Evolutionary conservation across 2,797 vertebrate species (phyloP), one percentile per base, ranked within the genome.

Genomic region (Esox lucius): DNA sequence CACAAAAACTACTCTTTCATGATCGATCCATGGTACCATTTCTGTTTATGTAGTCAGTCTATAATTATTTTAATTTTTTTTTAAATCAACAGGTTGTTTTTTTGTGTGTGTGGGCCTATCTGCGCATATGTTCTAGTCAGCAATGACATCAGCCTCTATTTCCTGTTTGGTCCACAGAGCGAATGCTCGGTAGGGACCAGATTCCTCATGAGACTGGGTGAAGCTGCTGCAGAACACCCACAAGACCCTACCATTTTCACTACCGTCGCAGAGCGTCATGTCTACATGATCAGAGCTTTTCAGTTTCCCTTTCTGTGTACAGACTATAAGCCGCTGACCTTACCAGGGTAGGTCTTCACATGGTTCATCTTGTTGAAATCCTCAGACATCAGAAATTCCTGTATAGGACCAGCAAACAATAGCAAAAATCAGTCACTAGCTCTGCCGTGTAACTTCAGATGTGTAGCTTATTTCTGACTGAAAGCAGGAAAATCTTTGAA

Each of bases 301-400:
- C 39, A 9, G 17, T 26, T 53, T 13, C 39, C 22, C 19, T 42
- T 42, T 8, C 15, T 59, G 39, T 59, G 39, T 17, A 42, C n/a
- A 42, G 39, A 26, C 35, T 12, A 19, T 17, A 62, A 49, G 19
- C 11, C 26, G 15, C 24, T 8, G 4, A 17, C 68, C 81, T 90
- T 93, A 99, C 98, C 98, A 96, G 97, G 96, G 72, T 99, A 99
- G 1, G 96, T 98, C 92, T 96, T 99, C 78, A 98, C 94, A 70
- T 98, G 97, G 89, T 93, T 98, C 96, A 99, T 99, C 92, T 99
- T 99, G 92, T 99, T 99, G 75, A 98, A 99, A 90, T 99, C 98
- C 90, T 99, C 98, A 75, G 98, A 97, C 85, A 99, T 94, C n/a
- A 96, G 94, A 89, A 99, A 98, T 85, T 99, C 98, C 98, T 99